Evolutionary conservation across 2,888 invertebrate genomes (phyloP).

Genomic region (Drosophila greeni): DNA sequence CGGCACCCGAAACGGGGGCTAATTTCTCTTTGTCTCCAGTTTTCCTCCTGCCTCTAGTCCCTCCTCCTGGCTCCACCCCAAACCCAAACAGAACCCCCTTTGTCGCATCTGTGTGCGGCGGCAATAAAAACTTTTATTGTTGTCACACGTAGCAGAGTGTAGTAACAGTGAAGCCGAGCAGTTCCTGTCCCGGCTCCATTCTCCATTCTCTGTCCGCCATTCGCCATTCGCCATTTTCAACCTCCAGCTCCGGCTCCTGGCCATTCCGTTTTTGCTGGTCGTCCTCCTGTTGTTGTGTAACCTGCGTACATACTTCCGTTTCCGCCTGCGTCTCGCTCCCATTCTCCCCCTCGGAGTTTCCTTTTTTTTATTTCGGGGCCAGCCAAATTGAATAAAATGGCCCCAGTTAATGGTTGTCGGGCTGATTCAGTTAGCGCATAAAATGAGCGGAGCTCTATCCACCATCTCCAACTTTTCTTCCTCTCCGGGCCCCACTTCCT

Average conservation of each 20-base stretch:
- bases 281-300: slow-evolving; percentile 52
- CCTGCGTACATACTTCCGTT: slow-evolving; percentile 71
- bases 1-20: slow-evolving; percentile 53
- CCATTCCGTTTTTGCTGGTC: slow-evolving; percentile 21
- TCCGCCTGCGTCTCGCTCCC: slow-evolving; percentile 43
- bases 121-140: slow-evolving; percentile 76
- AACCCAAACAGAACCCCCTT: slow-evolving; percentile 4
- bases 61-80: neutral
- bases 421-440: slow-evolving; percentile 73
- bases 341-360: slow-evolving; percentile 13
- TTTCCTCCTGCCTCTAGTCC: neutral
- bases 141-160: slow-evolving; percentile 69
- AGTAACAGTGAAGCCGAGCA: slow-evolving; percentile 45
- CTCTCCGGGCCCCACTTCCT: slow-evolving; percentile 22
- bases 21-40: slow-evolving; percentile 56
- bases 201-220: slow-evolving; percentile 2
- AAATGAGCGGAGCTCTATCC: slow-evolving; percentile 64
- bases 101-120: slow-evolving; percentile 65
- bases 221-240: slow-evolving; percentile 19
- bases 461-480: slow-evolving; percentile 25
- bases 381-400: slow-evolving; percentile 73
- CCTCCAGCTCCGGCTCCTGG: slow-evolving; percentile 26
- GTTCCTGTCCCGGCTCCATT: slow-evolving; percentile 25
- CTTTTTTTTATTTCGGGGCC: slow-evolving; percentile 41
- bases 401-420: slow-evolving; percentile 73